phyloP scores from a whole-genome alignment of 2,113 vertebrate species.

The Neogobius melanostomus region DNA sequence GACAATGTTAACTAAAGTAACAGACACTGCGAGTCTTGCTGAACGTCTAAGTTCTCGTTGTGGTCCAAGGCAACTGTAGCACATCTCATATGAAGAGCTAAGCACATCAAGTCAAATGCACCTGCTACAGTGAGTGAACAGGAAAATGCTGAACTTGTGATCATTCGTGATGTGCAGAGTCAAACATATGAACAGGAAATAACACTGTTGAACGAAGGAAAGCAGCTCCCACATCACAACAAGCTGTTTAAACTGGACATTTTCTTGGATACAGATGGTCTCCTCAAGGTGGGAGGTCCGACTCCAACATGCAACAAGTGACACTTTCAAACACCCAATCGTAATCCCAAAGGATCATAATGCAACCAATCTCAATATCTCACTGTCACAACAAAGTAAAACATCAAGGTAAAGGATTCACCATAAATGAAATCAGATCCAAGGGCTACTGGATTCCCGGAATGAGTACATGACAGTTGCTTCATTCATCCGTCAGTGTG shows the following conservation, averaged over 20 bases:
- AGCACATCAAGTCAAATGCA: background rate
- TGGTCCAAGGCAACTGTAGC: background rate
- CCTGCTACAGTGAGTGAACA: too few species aligned
- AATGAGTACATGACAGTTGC: too few species aligned
- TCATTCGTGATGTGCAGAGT: background rate
- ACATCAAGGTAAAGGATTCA: too few species aligned
- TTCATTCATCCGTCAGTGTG: too few species aligned
- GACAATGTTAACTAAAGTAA: background rate
- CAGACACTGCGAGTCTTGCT: background rate
- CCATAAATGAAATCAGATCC: too few species aligned
- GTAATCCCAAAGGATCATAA: too few species aligned
- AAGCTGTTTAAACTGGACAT: background rate
- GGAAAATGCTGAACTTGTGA: background rate
- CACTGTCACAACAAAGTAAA: background rate
- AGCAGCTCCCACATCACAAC: background rate
- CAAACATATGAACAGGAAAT: background rate
- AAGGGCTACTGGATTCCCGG: too few species aligned
- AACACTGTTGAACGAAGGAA: background rate
- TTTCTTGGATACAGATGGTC: background rate
- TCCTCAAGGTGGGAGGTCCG: background rate
- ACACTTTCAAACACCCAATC: background rate
- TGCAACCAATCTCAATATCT: background rate
- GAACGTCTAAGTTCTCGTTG: background rate
- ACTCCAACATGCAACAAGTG: background rate
- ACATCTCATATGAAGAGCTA: background rate